Conservation (phyloP, 2,797 vertebrate genomes). For the Alcedo quadribrachys region DNA sequence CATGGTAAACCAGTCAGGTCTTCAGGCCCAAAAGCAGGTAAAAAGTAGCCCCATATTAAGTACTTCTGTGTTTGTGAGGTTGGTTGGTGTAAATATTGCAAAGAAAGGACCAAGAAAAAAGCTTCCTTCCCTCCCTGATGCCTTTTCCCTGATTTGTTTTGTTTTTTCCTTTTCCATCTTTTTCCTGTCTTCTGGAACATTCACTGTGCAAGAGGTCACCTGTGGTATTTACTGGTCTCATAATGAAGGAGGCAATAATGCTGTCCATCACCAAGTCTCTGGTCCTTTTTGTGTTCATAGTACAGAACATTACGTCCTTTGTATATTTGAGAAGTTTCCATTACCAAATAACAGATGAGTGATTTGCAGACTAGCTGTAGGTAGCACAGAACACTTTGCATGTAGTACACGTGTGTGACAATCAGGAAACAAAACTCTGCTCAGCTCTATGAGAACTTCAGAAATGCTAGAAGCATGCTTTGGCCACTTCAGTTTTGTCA, state of each 20-base stretch:
- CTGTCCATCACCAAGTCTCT: not conserved
- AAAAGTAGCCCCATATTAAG: accelerated
- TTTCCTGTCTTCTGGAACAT: not conserved
- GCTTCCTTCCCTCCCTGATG: accelerated
- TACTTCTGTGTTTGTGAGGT: not conserved
- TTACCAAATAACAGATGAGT: not conserved
- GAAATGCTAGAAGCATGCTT: not conserved
- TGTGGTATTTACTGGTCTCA: not conserved
- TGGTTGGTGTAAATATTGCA: not conserved
- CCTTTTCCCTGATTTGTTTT: accelerated
- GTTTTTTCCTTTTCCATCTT: not conserved
- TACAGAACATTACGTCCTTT: accelerated
- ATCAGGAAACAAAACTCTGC: not conserved
- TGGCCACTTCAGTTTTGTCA: not conserved
- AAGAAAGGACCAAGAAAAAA: not conserved
- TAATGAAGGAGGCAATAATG: not conserved
- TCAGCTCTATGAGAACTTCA: not conserved
- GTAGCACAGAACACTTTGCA: not conserved
- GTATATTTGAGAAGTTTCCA: not conserved
- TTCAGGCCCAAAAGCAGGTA: not conserved
- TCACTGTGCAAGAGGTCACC: not conserved
- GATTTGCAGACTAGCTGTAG: not conserved
- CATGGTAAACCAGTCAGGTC: not conserved
- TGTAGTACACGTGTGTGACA: not conserved
- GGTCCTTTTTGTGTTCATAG: not conserved